Evolutionary conservation across 2,113 vertebrate genomes (phyloP).

Genomic region (Pitta sordida): DNA sequence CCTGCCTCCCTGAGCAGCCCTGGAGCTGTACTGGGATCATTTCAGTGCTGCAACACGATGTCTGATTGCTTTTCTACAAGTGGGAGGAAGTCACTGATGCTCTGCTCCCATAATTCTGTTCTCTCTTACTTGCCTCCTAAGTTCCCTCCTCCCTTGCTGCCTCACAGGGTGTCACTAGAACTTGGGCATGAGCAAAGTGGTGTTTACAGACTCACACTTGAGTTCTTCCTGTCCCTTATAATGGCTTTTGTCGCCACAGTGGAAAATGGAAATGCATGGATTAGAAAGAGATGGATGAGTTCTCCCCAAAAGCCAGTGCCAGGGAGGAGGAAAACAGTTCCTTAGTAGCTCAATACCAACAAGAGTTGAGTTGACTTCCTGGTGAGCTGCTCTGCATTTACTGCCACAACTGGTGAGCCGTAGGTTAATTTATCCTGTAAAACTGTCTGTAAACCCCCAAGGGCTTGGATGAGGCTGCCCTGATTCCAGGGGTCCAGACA

Average conservation of each 20-base stretch:
- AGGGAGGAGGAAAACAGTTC: not conserved
- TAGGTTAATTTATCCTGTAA: not conserved
- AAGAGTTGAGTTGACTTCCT: not conserved
- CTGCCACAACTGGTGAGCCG: not conserved
- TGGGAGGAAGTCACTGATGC: not conserved
- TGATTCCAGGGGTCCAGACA: not conserved
- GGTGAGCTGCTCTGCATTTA: not conserved
- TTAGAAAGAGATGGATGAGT: not conserved
- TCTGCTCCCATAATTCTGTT: not conserved
- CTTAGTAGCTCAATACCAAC: not conserved
- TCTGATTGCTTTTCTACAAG: fast-evolving
- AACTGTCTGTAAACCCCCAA: not conserved
- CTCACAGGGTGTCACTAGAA: not conserved
- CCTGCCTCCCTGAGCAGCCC: not conserved
- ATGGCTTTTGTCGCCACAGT: not conserved
- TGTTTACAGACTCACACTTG: not conserved
- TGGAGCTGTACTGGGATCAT: not conserved
- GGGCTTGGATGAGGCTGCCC: not conserved
- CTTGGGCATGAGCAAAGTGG: not conserved
- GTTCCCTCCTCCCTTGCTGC: not conserved
- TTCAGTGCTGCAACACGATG: not conserved
- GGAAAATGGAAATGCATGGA: not conserved
- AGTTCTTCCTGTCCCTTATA: not conserved
- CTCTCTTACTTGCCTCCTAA: not conserved
- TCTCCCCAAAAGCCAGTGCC: not conserved